These are phyloP conservation scores for Anableps anableps DNA, from an alignment of 2,797 vertebrate species.

Conservation along the genomic window DNA sequence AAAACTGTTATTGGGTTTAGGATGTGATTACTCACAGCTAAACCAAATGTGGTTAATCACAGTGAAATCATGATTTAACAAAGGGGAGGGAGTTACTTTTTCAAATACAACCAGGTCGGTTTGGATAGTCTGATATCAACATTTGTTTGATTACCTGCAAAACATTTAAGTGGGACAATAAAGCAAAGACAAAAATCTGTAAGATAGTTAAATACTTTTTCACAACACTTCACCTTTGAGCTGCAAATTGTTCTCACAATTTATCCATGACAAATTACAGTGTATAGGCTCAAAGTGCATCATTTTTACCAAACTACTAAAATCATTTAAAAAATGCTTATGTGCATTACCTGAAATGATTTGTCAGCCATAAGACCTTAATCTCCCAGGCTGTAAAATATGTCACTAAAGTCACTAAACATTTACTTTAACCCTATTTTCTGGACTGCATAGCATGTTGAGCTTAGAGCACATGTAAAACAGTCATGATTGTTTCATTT, in stretches of 20 bases:
- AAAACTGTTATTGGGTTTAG: neutral
- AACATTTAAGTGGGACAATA: neutral
- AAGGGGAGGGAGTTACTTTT: neutral
- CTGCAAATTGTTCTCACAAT: neutral
- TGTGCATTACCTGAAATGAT: neutral
- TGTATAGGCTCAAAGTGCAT: neutral
- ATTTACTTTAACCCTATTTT: slow-evolving; percentile 1
- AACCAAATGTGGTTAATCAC: neutral
- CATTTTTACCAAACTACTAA: neutral
- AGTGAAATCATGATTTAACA: too few relatives aligned
- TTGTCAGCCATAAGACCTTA: neutral
- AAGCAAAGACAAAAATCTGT: neutral
- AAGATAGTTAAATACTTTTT: neutral
- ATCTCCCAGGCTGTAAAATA: neutral
- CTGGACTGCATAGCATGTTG: neutral
- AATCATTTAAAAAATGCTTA: neutral
- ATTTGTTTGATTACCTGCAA: neutral
- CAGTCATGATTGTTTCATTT: neutral
- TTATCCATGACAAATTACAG: neutral
- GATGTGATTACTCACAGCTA: neutral
- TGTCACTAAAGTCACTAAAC: neutral
- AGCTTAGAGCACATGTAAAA: neutral
- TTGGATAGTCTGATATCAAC: neutral
- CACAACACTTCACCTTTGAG: neutral
- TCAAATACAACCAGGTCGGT: neutral